Conservation (phyloP, 2,113 vertebrate genomes). For the Xiphorhynchus elegans region DNA sequence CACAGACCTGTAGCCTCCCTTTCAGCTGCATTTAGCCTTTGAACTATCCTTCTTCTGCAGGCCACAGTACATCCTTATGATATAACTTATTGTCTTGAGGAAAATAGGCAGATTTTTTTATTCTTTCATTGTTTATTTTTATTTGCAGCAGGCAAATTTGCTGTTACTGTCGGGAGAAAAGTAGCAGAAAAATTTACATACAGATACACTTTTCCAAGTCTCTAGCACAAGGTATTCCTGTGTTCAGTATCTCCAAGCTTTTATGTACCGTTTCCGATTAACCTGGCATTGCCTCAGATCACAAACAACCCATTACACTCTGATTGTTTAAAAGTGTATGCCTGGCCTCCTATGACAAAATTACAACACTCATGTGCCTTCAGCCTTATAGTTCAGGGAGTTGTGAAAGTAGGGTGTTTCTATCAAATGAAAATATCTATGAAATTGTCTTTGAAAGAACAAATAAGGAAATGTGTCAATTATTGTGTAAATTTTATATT, state of each 20-base stretch:
- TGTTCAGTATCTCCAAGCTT: background rate
- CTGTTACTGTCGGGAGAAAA: background rate
- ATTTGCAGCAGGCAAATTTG: background rate
- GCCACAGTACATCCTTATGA: background rate
- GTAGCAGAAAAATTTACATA: background rate
- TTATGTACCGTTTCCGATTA: background rate
- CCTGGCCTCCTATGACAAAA: background rate
- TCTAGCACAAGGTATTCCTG: background rate
- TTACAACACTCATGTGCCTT: background rate
- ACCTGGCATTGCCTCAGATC: background rate
- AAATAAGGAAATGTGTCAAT: background rate
- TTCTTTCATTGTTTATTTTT: background rate
- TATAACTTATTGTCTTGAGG: background rate
- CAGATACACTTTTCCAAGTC: background rate
- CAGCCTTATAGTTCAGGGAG: background rate
- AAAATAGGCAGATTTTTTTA: background rate
- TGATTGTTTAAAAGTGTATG: fast-evolving
- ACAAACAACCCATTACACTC: background rate
- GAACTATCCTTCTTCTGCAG: background rate
- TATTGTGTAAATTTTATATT: background rate
- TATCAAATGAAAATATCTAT: background rate
- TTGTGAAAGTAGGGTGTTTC: background rate
- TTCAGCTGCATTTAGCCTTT: conserved; percentile 33
- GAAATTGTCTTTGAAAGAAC: background rate
- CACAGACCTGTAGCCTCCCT: conserved; percentile 6